Conservation (phyloP, 1,140 invertebrate genomes). For the Sitophilus oryzae region DNA sequence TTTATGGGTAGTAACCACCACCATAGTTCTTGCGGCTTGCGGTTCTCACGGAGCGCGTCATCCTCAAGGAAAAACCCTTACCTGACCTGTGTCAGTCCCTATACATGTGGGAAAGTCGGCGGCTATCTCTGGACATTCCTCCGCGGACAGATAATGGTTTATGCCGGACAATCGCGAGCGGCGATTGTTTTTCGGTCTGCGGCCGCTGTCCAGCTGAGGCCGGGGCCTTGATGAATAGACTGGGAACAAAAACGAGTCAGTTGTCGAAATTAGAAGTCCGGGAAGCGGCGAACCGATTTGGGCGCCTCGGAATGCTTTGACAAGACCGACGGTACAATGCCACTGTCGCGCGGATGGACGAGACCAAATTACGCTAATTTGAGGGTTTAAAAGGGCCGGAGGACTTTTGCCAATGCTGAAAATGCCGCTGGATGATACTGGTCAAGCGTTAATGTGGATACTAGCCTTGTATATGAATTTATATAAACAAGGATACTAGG, state of each 20-base stretch:
- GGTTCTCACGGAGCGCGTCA: not conserved
- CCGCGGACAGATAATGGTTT: constrained; percentile 23
- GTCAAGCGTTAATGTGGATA: too few species aligned
- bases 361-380: too few species aligned
- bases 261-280: constrained; percentile 42
- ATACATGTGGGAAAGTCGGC: not conserved
- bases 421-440: too few species aligned
- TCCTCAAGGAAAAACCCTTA: not conserved
- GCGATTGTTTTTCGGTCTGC: constrained; percentile 27
- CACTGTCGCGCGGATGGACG: constrained; percentile 1
- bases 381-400: not conserved
- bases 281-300: constrained; percentile 33
- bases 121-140: not conserved
- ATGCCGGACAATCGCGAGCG: constrained; percentile 26
- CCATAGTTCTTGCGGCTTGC: too few species aligned
- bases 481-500: too few species aligned
- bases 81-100: not conserved
- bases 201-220: constrained; percentile 25
- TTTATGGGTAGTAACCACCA: too few species aligned
- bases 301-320: constrained; percentile 40
- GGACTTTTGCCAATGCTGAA: too few species aligned
- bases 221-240: constrained; percentile 37
- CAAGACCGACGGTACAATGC: constrained; percentile 29
- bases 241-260: constrained; percentile 40
- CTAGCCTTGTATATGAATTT: too few species aligned